These are phyloP conservation scores for Saguinus midas DNA, from an alignment of 2,113 vertebrate species.

Conservation along the genomic window DNA sequence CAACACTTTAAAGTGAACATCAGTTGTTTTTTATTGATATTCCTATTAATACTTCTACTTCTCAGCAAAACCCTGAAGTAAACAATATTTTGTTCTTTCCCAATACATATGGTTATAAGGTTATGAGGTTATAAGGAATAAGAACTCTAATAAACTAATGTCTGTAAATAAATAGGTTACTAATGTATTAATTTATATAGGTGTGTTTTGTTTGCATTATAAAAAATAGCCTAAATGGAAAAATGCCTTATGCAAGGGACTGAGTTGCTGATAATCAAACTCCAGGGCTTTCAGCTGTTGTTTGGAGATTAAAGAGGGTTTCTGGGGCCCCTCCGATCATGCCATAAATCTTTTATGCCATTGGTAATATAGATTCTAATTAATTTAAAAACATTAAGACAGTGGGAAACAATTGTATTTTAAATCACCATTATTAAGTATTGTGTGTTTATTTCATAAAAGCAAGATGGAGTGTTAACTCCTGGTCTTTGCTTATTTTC, in stretches of 20 bases:
- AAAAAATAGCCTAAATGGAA: not conserved
- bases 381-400: not conserved
- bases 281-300: not conserved
- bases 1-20: not conserved
- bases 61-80: constrained; percentile 7
- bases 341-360: not conserved
- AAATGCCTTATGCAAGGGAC: not conserved
- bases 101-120: not conserved
- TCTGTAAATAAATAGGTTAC: not conserved
- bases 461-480: not conserved
- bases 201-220: not conserved
- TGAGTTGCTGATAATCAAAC: not conserved
- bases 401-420: not conserved
- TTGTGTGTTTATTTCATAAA: not conserved
- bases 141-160: constrained; percentile 8
- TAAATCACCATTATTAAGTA: not conserved
- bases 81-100: not conserved
- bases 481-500: not conserved
- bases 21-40: not conserved
- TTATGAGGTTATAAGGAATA: not conserved
- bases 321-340: not conserved
- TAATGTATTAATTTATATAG: not conserved
- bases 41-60: not conserved
- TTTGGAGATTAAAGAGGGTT: not conserved
- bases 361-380: not conserved